Conservation (phyloP, 2,113 vertebrate species). For the Dicrurus megarhynchus region DNA sequence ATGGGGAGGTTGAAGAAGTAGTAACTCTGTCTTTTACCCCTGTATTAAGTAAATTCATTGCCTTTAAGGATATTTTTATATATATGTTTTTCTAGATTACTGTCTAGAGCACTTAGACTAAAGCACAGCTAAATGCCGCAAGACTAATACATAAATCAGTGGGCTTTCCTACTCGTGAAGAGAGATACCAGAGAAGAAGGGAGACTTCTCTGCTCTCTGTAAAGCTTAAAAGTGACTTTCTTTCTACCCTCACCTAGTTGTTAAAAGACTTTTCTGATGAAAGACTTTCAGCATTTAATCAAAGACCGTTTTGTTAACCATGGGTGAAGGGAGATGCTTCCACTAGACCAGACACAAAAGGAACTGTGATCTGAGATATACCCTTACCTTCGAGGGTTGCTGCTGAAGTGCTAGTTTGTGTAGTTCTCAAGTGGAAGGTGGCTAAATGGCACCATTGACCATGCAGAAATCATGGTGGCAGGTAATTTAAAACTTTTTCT, state of each 20-base stretch:
- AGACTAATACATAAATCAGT: background rate
- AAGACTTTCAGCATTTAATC: background rate
- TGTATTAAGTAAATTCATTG: background rate
- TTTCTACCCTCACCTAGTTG: background rate
- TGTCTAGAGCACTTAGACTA: background rate
- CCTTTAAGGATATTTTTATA: background rate
- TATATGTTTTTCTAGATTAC: background rate
- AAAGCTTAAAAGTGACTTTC: background rate
- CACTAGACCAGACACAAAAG: background rate
- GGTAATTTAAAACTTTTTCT: background rate
- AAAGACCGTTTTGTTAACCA: background rate
- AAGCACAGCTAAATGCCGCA: background rate
- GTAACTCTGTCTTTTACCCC: background rate
- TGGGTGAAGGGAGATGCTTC: background rate
- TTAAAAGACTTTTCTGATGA: background rate
- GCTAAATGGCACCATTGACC: background rate
- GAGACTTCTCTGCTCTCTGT: background rate
- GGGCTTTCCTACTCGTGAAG: background rate
- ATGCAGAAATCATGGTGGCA: background rate
- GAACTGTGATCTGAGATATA: background rate
- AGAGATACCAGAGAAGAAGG: background rate
- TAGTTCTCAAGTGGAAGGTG: fast-evolving
- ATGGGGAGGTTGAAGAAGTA: background rate
- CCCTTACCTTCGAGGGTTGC: background rate
- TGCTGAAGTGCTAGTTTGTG: background rate